Base-by-base conservation (phyloP, 2,888 invertebrate species). In the Theristus sp. region DNA sequence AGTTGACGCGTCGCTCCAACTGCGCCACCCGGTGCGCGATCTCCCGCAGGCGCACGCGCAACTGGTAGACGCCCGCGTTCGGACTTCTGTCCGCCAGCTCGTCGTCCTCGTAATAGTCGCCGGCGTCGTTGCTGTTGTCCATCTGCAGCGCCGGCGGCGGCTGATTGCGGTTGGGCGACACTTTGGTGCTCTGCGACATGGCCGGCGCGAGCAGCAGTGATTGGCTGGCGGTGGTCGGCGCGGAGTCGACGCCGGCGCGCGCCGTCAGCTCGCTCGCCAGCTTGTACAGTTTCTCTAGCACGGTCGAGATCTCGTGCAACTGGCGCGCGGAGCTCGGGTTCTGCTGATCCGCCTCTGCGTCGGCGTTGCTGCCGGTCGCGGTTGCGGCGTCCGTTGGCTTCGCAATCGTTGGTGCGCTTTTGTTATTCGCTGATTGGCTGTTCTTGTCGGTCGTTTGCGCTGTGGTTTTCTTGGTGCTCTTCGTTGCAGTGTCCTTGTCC, bases 1-100 rank as follows among this genome's bases (percentile, higher is more conserved):
- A 58, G 49, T 60, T 61, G 38, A 66, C 60, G 26, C 59, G 57
- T 55, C 62, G 60, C 58, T 68, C 68, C 57, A 68, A 60, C 58
- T 69, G 65, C 29, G 57, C 56, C 26, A 69, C 62, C 27, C 65
- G 60, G 10, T 60, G 56, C 13, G 68, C 69, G 46, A 68, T 63
- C 25, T 66, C 65, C 38, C 67, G 62, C 17, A 68, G 53, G 56
- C 68, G 65, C 2, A 58, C 60, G 2, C 67, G 64, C 61, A 57
- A 29, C 57, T 31, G 25, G 38, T 29, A 57, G 22, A 57, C 1
- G 10, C 38, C 31, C 2, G 31, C 38, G 20, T 28, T 22, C 49
- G 49, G 13, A 6, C 10, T 17, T 38, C 10, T 38, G 38, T 17
- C 17, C 38, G 6, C 38, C 10, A 38, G 10, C 10, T 38, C 17